These are phyloP conservation scores for Diarsia rubi DNA, from an alignment of 2,888 invertebrate species.

Conservation along the genomic window DNA sequence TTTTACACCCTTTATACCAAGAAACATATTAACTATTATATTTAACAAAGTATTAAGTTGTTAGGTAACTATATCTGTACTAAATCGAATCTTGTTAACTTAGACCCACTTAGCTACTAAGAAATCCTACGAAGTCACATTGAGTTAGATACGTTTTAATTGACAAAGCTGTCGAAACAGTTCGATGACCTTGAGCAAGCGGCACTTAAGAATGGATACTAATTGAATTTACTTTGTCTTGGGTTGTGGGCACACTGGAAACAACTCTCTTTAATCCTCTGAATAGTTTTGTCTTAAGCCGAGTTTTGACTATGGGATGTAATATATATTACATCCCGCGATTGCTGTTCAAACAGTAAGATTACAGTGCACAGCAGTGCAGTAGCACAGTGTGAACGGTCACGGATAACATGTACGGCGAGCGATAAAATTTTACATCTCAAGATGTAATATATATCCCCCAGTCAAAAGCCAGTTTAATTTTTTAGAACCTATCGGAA, in stretches of 20 bases:
- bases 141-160: constrained; percentile 33
- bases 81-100: background rate
- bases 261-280: background rate
- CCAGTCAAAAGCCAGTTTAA: too few species aligned
- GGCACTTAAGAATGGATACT: constrained; percentile 33
- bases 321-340: too few species aligned
- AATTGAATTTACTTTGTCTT: constrained; percentile 35
- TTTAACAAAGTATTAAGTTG: background rate
- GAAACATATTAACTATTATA: too few species aligned
- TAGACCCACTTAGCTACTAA: constrained; percentile 1
- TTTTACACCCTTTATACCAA: too few species aligned
- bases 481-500: background rate
- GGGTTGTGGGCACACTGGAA: background rate
- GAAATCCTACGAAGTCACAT: constrained; percentile 8
- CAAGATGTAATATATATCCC: too few species aligned
- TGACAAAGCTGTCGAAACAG: constrained; percentile 29
- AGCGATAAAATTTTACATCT: too few species aligned
- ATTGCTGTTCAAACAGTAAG: too few species aligned
- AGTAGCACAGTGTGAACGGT: too few species aligned
- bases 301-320: too few species aligned
- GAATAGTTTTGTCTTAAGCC: background rate
- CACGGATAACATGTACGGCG: too few species aligned
- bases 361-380: too few species aligned
- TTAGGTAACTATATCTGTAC: background rate
- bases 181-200: constrained; percentile 22